Base-by-base conservation (phyloP, 2,888 invertebrate species). In the Amblyteles armatorius region DNA sequence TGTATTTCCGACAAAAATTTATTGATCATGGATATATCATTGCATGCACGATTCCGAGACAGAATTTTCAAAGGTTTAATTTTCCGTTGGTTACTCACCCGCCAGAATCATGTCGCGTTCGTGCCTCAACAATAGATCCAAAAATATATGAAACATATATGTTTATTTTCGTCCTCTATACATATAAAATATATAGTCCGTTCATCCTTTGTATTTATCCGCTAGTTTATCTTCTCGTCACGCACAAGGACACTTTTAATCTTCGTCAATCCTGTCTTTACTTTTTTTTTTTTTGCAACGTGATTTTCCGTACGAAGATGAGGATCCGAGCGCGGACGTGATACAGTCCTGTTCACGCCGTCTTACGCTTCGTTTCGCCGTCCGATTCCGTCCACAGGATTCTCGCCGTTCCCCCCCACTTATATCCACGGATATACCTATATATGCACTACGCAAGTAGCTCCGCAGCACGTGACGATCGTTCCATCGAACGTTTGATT, bases 81-180 rank as follows among this genome's bases (percentile, higher is more conserved):
- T 69, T 68, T 22, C 19, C 69, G 50, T 44, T 55, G 52, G 29
- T 16, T 87, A 88, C 88, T 89, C 86, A 89, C 89, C 89, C 76
- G 90, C 87, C 78, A 90, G 85, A 85, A 90, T 89, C 90, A 90
- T 89, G 83, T 89, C 88, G 73, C 88, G 86, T 85, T 90, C 87
- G 89, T 87, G 87, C 83, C 87, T 89, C 87, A 89, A 89, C 86
- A 87, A 89, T 85, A 87, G 86, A 90, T 90, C 89, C 90, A 90
- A 90, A 90, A 90, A 90, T 89, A 90, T 88, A 87, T 89, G 88
- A 87, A 89, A 89, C 90, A 89, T 89, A 83, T 89, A 87, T 88
- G 73, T 60, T 63, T 63, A 55, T 79, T 11, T 82, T 29, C 65
- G 69, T 79, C 9, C 11, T 44, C 40, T 72, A 57, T 68, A 68